Evolutionary conservation across 2,113 vertebrate genomes (phyloP).

Genomic region (Sporophila hypoxantha): DNA sequence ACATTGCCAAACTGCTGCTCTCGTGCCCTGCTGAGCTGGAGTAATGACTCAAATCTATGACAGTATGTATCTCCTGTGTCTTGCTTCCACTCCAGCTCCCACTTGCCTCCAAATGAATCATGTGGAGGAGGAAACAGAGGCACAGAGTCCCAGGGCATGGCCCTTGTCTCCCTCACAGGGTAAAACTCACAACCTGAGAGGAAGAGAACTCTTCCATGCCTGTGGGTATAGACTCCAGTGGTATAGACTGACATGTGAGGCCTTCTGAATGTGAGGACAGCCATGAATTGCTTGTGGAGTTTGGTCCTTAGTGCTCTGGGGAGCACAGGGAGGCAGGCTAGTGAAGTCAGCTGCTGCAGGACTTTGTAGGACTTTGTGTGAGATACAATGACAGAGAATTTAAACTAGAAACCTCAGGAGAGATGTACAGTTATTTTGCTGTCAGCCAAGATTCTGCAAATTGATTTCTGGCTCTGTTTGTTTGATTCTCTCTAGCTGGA

Average conservation of each 20-base stretch:
- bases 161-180: neutral
- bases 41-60: rapidly evolving
- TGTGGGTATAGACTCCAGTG: neutral
- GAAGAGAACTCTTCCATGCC: neutral
- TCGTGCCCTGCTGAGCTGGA: neutral
- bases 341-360: neutral
- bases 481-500: neutral
- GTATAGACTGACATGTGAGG: neutral
- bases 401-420: neutral
- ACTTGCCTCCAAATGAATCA: neutral
- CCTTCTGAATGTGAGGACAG: neutral
- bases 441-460: neutral
- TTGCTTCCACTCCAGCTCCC: neutral
- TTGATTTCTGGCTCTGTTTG: neutral
- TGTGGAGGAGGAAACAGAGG: neutral
- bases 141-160: neutral
- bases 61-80: neutral
- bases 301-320: neutral
- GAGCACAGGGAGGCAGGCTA: neutral
- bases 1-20: neutral
- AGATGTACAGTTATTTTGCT: neutral
- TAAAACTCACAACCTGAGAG: neutral
- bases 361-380: neutral
- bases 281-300: neutral
- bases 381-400: neutral